phyloP scores from a whole-genome alignment of 1,140 invertebrate species.

The Mamestra configurata region DNA sequence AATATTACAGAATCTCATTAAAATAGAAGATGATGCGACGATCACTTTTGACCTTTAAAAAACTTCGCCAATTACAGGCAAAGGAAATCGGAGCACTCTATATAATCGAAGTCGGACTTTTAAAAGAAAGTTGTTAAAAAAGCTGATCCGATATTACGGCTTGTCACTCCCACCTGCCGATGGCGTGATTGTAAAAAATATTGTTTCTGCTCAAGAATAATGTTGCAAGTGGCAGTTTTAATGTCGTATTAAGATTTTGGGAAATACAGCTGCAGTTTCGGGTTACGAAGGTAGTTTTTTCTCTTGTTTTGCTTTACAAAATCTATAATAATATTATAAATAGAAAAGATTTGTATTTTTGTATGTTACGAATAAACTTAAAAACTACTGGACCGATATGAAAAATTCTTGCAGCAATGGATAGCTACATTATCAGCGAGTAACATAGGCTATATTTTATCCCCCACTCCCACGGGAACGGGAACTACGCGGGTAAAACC shows the following conservation, averaged over 20 bases:
- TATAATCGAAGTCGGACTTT: slow-evolving; percentile 69
- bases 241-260: not conserved
- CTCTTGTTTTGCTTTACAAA: too few relatives aligned
- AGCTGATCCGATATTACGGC: slow-evolving; percentile 63
- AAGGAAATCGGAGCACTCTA: slow-evolving; percentile 62
- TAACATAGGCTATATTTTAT: too few relatives aligned
- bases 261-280: not conserved
- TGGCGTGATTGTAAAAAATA: slow-evolving; percentile 76
- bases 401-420: too few relatives aligned
- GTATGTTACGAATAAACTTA: too few relatives aligned
- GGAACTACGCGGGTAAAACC: too few relatives aligned
- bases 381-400: too few relatives aligned
- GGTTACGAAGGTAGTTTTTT: not conserved
- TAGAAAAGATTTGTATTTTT: too few relatives aligned
- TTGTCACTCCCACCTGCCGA: slow-evolving; percentile 75
- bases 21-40: slow-evolving; percentile 17
- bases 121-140: slow-evolving; percentile 61
- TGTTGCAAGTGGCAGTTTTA: not conserved
- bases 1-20: slow-evolving; percentile 40
- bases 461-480: too few relatives aligned
- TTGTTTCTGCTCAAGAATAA: slow-evolving; percentile 21
- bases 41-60: slow-evolving; percentile 48
- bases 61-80: slow-evolving; percentile 48
- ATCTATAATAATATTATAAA: too few relatives aligned
- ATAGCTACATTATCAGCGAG: too few relatives aligned